phyloP scores from a whole-genome alignment of 2,888 invertebrate genomes.

The Aphrophora alni region DNA sequence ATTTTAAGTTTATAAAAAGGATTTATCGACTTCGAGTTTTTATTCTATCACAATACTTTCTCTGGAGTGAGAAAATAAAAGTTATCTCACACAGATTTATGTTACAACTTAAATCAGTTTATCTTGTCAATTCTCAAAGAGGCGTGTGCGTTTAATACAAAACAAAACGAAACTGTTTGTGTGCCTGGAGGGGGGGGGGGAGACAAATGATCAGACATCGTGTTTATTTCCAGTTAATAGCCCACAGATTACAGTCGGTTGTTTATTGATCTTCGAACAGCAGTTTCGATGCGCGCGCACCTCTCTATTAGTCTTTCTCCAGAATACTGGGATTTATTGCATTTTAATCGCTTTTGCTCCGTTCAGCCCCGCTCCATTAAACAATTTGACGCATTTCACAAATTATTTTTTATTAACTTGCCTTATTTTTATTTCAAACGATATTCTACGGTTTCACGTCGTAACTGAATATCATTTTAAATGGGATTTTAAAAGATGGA shows the following conservation, averaged over 20 bases:
- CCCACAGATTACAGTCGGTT: constrained; percentile 12
- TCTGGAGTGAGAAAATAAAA: too few species aligned
- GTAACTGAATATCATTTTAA: too few species aligned
- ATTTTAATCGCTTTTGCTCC: neutral
- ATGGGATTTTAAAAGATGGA: too few species aligned
- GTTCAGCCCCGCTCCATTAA: neutral
- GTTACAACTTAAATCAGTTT: too few species aligned
- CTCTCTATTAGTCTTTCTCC: neutral
- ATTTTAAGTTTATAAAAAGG: too few species aligned
- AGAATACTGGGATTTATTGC: neutral
- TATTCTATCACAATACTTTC: too few species aligned
- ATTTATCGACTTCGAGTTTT: too few species aligned
- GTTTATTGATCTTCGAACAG: constrained; percentile 9
- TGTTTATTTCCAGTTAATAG: constrained; percentile 30
- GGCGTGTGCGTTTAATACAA: neutral
- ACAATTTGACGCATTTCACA: neutral
- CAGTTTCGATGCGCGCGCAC: constrained; percentile 2
- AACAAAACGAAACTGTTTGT: neutral
- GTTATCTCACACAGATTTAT: too few species aligned
- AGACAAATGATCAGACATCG: constrained; percentile 36
- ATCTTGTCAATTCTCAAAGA: neutral
- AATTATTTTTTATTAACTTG: neutral
- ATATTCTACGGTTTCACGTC: too few species aligned
- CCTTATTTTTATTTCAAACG: neutral
- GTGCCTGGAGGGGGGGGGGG: constrained; percentile 34